Percentiles rank a stretch among this genome's conserved stretches.
Evolutionary conservation across 2,113 vertebrate genomes (phyloP).

Genomic region (Engraulis encrasicolus): DNA sequence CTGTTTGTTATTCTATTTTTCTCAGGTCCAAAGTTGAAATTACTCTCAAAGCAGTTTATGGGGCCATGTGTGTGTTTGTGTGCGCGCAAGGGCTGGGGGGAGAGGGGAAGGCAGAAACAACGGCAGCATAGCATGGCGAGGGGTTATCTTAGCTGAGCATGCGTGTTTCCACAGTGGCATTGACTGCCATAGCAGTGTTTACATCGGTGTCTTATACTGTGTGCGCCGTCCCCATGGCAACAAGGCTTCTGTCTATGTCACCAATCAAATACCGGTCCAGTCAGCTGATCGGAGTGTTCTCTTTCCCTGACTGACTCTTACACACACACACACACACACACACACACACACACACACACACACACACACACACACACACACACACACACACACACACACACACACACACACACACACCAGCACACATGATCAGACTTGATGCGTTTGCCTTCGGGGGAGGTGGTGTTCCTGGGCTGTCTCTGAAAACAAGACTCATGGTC

Average conservation of each 20-base stretch:
- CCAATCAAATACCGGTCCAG: conserved; percentile 54
- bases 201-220: conserved; percentile 21
- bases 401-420: background rate
- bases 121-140: background rate
- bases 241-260: conserved; percentile 53
- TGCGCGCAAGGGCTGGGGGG: background rate
- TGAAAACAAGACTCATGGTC: background rate
- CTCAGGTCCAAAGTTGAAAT: background rate
- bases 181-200: conserved; percentile 15
- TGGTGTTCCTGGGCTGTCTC: too few relatives aligned
- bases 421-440: too few relatives aligned
- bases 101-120: background rate
- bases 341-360: conserved; percentile 23
- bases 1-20: background rate
- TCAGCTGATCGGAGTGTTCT: conserved; percentile 43
- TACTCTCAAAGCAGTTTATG: conserved; percentile 10
- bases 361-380: conserved; percentile 43
- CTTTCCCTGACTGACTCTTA: too few relatives aligned
- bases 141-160: conserved; percentile 5
- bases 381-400: conserved; percentile 36
- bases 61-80: background rate
- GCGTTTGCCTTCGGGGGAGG: too few relatives aligned
- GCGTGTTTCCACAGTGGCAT: background rate
- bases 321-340: background rate
- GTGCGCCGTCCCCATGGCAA: conserved; percentile 64